Evolutionary conservation across 2,113 vertebrate species (phyloP).

Genomic region (Pterocles gutturalis): DNA sequence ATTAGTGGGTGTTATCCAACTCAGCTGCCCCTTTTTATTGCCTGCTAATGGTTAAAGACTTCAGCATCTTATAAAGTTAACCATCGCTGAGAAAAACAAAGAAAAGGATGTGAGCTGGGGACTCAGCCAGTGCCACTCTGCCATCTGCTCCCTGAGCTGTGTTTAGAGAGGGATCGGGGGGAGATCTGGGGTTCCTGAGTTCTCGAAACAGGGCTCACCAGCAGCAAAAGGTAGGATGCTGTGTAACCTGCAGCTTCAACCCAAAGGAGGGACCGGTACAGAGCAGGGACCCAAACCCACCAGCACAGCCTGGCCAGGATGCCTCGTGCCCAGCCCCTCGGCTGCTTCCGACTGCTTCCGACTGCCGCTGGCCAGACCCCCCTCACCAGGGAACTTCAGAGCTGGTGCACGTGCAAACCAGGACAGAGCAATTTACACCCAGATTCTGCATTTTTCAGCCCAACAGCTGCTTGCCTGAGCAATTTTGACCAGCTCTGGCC

Average conservation of each 20-base stretch:
- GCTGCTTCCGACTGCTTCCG: background rate
- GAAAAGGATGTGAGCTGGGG: background rate
- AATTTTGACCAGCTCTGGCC: background rate
- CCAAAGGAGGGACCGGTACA: background rate
- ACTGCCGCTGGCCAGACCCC: background rate
- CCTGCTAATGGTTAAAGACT: constrained; percentile 20
- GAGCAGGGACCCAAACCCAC: background rate
- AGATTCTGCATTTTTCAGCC: background rate
- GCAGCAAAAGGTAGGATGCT: background rate
- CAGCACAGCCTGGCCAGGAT: background rate
- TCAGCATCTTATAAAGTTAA: background rate
- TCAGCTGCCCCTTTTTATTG: constrained; percentile 44
- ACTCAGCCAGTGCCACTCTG: background rate
- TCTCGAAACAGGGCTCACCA: background rate
- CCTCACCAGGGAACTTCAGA: background rate
- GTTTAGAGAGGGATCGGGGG: background rate
- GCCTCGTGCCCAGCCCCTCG: background rate
- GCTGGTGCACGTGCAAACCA: background rate
- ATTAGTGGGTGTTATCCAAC: constrained; percentile 35
- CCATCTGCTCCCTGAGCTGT: background rate
- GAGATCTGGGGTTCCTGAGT: background rate
- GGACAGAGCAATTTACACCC: background rate
- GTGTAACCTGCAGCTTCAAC: background rate
- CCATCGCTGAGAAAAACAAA: background rate
- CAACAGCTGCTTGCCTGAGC: background rate